These are phyloP conservation scores for Hemicordylus capensis DNA, from an alignment of 2,113 vertebrate genomes.

Conservation along the genomic window DNA sequence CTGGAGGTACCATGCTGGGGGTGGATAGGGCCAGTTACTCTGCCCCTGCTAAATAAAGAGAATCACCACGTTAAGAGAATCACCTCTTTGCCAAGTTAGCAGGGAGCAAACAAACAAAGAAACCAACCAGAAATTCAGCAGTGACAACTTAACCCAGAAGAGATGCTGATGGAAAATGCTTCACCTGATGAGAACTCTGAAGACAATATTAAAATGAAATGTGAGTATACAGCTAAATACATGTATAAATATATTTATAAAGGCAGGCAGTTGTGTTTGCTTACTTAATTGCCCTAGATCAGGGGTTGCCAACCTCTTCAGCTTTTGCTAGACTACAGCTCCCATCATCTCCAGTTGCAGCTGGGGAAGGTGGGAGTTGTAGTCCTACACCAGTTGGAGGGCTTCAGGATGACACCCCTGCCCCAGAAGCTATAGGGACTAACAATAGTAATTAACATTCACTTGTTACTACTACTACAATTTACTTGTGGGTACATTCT, in stretches of 20 bases:
- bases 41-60: no score
- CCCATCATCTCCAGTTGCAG: neutral
- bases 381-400: no score
- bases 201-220: neutral
- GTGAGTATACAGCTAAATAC: neutral
- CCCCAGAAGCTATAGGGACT: neutral
- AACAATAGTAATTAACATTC: neutral
- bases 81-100: no score
- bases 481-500: neutral
- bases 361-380: neutral
- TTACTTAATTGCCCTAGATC: neutral
- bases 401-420: no score
- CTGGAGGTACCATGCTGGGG: no score
- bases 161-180: neutral
- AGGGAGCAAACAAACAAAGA: neutral
- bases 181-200: neutral
- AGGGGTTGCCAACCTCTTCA: neutral
- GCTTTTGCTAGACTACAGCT: neutral
- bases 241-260: neutral
- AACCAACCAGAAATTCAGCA: neutral
- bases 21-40: no score
- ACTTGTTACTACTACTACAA: neutral
- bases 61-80: no score
- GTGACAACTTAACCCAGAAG: neutral
- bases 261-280: neutral